Percentiles rank a stretch among this genome's conserved stretches.
Conservation (phyloP, 2,888 invertebrate genomes). For the Patella ulyssiponensis region DNA sequence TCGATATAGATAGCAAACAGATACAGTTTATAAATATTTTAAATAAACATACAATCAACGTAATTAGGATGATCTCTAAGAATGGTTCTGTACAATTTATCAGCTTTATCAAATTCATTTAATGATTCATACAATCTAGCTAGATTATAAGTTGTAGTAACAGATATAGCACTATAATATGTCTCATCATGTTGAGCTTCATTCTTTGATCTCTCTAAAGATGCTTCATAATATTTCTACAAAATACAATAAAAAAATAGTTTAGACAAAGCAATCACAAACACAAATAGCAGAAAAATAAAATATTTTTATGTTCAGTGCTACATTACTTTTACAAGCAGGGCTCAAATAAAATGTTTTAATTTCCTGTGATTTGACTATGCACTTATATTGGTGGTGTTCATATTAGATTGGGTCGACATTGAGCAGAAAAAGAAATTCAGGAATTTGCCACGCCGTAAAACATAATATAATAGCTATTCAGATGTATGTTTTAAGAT, state of each 20-base stretch:
- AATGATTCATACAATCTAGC: slow-evolving; percentile 94
- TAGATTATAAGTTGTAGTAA: slow-evolving; percentile 96
- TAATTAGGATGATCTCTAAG: slow-evolving; percentile 98
- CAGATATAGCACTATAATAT: slow-evolving; percentile 96
- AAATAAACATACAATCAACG: slow-evolving; percentile 82
- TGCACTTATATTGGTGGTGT: too few species aligned
- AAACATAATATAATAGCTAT: too few species aligned
- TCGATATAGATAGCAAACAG: background rate
- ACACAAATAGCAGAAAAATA: too few species aligned
- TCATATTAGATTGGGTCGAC: too few species aligned
- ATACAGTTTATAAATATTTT: background rate
- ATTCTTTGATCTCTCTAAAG: slow-evolving; percentile 85
- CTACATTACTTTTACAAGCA: too few species aligned
- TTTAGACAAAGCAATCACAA: too few species aligned
- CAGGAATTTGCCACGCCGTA: too few species aligned
- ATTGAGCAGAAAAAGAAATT: too few species aligned
- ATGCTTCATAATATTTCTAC: slow-evolving; percentile 81
- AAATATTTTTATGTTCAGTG: too few species aligned
- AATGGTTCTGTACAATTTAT: slow-evolving; percentile 96
- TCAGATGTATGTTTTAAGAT: too few species aligned
- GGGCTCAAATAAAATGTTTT: too few species aligned
- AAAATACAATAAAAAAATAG: slow-evolving; percentile 18
- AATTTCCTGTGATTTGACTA: too few species aligned
- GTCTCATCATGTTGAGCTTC: slow-evolving; percentile 88
- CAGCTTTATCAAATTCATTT: slow-evolving; percentile 93